Base-by-base conservation (phyloP, 2,797 vertebrate species). In the Mormyrops attenuatus region DNA sequence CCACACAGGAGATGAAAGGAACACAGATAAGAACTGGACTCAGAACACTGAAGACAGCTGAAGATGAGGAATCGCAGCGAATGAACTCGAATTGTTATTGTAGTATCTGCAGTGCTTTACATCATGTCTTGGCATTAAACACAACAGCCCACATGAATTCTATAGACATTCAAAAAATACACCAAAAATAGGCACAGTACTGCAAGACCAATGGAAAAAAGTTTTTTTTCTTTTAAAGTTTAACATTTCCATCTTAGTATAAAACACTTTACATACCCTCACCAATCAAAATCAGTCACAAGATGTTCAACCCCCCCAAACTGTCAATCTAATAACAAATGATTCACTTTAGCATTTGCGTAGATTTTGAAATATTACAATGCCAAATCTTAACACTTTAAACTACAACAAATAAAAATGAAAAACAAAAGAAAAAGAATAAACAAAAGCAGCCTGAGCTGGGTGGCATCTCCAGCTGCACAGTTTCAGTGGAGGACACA, bases 161-260 rank as follows among this genome's bases (percentile, higher is more conserved):
- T 55, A 53, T 82, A 52, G 53, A 85, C 30, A 22, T 92, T 66
- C 87, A 38, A 47, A 63, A 49, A 88, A 66, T 63, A 88, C 87
- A 66, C 20, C 2, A 44, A 66, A n/a, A 66, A n/a, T 49, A 88
- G 38, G 87, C 38, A 88, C 60, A 88, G 92, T 90, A 94, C 92
- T 90, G 92, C 94, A 95, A 95, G 93, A 94, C 95, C 92, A 94
- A 95, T 94, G 95, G 95, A 85, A 93, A 94, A 93, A 94, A 91
- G 85, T 89, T 91, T 85, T 88, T 94, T 96, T 97, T 97, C 96
- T 95, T 97, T 97, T 97, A 96, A 98, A 97, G 95, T 97, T 98
- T 98, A 97, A 97, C 96, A 96, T 94, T 95, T 97, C 96, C 94
- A 95, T 96, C 97, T 97, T 95, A 96, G 94, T 99, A 99, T 97